phyloP scores from a whole-genome alignment of 2,888 invertebrate genomes.

The Drosophila paracracens region DNA sequence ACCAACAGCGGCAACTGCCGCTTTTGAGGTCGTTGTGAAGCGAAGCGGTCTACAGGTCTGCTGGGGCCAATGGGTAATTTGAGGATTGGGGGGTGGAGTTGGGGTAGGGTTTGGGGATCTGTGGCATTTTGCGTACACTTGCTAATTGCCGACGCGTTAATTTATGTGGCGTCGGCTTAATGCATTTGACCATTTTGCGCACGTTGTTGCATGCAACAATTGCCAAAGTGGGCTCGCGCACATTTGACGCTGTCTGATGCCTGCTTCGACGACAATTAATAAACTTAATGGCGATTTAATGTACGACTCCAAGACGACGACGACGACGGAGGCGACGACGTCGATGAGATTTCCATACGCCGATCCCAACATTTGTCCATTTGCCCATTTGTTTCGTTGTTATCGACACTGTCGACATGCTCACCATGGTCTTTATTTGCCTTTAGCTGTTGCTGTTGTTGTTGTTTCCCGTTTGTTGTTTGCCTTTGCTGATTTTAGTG shows the following conservation, averaged over 20 bases:
- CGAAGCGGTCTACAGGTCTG: conserved; percentile 37
- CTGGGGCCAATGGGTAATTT: conserved; percentile 21
- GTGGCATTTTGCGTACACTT: conserved; percentile 79
- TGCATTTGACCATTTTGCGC: conserved; percentile 66
- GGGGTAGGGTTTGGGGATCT: conserved; percentile 20
- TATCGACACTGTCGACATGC: conserved; percentile 68
- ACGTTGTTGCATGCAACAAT: conserved; percentile 70
- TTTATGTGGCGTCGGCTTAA: conserved; percentile 80
- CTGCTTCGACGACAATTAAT: conserved; percentile 76
- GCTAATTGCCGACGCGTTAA: conserved; percentile 80
- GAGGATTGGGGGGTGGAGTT: not conserved
- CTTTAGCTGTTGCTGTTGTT: conserved; percentile 19
- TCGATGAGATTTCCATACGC: conserved; percentile 18
- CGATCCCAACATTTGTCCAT: conserved; percentile 11
- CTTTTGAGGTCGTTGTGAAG: conserved; percentile 62
- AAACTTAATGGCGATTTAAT: conserved; percentile 81
- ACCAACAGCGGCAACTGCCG: conserved; percentile 36
- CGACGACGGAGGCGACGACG: conserved; percentile 3
- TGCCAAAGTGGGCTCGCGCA: conserved; percentile 47
- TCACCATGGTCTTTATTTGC: conserved; percentile 64
- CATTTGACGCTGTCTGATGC: conserved; percentile 35
- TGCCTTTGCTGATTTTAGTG: conserved; percentile 63
- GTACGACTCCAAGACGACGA: conserved; percentile 47
- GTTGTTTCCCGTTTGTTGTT: conserved; percentile 38
- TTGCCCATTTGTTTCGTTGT: conserved; percentile 40